Conservation (phyloP, 2,888 invertebrate species). For the Chymomyza procnemis region DNA sequence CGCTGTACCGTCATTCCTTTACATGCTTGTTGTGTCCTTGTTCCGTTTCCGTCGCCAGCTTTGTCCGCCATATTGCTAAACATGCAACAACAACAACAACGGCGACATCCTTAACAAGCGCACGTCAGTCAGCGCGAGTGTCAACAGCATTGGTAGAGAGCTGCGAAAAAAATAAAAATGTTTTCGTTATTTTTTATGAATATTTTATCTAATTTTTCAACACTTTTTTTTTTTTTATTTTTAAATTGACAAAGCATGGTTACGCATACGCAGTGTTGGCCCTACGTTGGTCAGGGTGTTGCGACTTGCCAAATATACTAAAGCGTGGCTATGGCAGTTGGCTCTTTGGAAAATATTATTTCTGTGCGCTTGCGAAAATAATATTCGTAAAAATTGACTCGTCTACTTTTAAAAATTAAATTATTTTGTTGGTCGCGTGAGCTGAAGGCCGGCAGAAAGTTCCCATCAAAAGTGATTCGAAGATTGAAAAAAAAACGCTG, state of each 20-base stretch:
- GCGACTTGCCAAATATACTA: too few species aligned
- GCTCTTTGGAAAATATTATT: too few species aligned
- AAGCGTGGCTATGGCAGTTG: too few species aligned
- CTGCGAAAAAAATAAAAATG: not conserved
- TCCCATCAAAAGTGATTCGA: too few species aligned
- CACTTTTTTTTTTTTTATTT: too few species aligned
- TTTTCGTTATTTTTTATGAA: slow-evolving; percentile 30
- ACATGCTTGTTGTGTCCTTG: not conserved
- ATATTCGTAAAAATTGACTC: too few species aligned
- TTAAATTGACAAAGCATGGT: slow-evolving; percentile 35
- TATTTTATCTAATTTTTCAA: slow-evolving; percentile 48
- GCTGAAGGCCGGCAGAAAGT: too few species aligned
- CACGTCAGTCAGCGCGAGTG: not conserved
- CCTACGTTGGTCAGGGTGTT: too few species aligned
- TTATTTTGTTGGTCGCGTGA: too few species aligned
- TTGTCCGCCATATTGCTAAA: not conserved
- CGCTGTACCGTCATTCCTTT: not conserved
- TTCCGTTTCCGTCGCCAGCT: not conserved
- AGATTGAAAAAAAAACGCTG: too few species aligned
- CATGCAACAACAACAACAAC: not conserved
- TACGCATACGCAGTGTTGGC: not conserved
- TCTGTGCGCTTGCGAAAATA: too few species aligned
- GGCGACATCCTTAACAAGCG: slow-evolving; percentile 19
- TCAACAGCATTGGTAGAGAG: not conserved
- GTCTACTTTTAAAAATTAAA: too few species aligned